Percentiles rank a stretch among this genome's conserved stretches.
Evolutionary conservation across 2,888 invertebrate species (phyloP).

Genomic region (Meteorus colon): DNA sequence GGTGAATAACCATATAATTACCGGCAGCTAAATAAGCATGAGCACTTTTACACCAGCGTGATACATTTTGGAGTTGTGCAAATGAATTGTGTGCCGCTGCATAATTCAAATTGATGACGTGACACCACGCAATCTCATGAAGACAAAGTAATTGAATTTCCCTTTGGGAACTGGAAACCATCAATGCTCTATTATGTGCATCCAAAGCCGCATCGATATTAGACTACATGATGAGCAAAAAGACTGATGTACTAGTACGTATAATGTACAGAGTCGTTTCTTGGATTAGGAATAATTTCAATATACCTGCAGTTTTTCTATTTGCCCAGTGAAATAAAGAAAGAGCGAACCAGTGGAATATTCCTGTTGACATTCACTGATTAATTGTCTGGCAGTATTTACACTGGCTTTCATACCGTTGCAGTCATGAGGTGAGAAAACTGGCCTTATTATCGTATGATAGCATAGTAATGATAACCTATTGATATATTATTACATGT

Average conservation of each 20-base stretch:
- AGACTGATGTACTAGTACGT: too few species aligned
- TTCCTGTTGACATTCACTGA: slow-evolving; percentile 75
- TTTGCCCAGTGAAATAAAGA: slow-evolving; percentile 80
- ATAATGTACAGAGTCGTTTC: too few species aligned
- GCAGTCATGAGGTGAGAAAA: slow-evolving; percentile 79
- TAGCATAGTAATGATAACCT: slow-evolving; percentile 77
- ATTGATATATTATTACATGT: slow-evolving; percentile 10
- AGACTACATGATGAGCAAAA: slow-evolving; percentile 73
- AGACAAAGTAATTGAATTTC: slow-evolving; percentile 79
- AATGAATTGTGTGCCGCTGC: slow-evolving; percentile 75
- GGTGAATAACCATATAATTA: slow-evolving; percentile 44
- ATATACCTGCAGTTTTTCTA: slow-evolving; percentile 78
- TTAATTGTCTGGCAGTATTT: slow-evolving; percentile 74
- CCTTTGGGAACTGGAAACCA: slow-evolving; percentile 76
- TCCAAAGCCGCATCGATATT: slow-evolving; percentile 77
- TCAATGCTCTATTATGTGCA: slow-evolving; percentile 77
- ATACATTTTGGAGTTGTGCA: slow-evolving; percentile 76
- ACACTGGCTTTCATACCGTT: slow-evolving; percentile 77
- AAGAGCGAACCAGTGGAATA: slow-evolving; percentile 80
- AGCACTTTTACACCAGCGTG: slow-evolving; percentile 80
- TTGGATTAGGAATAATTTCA: neutral
- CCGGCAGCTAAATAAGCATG: slow-evolving; percentile 78
- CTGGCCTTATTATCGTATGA: slow-evolving; percentile 81
- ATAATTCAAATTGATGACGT: slow-evolving; percentile 78
- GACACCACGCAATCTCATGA: slow-evolving; percentile 81